Percentiles rank a stretch among this genome's conserved stretches.
These are phyloP conservation scores for Drosophila pachea DNA, from an alignment of 1,140 invertebrate species.

Conservation along the genomic window DNA sequence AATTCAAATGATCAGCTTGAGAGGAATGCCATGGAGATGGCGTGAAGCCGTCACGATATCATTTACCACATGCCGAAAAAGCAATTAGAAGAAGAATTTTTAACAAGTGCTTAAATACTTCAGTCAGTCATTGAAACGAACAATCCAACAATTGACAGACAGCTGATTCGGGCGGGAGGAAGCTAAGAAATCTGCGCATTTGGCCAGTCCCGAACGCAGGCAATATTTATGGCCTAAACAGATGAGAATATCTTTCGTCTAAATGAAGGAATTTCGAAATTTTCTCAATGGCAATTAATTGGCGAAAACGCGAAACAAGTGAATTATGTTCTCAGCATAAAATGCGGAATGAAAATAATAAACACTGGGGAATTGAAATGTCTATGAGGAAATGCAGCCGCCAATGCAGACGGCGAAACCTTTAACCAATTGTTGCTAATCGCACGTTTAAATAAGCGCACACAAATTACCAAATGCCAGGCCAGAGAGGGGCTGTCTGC, in stretches of 20 bases:
- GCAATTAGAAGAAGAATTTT: constrained; percentile 41
- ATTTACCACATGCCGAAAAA: constrained; percentile 41
- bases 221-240: constrained; percentile 39
- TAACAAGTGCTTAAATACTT: constrained; percentile 43
- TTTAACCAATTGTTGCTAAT: constrained; percentile 57
- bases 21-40: neutral
- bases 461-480: constrained; percentile 26
- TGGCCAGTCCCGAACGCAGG: constrained; percentile 4
- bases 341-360: constrained; percentile 24
- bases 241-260: constrained; percentile 42
- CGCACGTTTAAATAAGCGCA: constrained; percentile 50
- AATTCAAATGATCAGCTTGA: neutral
- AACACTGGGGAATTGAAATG: constrained; percentile 26
- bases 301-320: constrained; percentile 15
- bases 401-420: constrained; percentile 14
- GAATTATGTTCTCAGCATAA: constrained; percentile 26
- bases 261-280: neutral
- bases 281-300: constrained; percentile 50
- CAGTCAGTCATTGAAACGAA: constrained; percentile 40
- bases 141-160: constrained; percentile 60
- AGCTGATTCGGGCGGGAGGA: neutral
- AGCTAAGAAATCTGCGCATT: constrained; percentile 32
- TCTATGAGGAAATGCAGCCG: constrained; percentile 30
- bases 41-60: constrained; percentile 20
- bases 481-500: neutral